These are phyloP conservation scores for Telmatherina bonti DNA, from an alignment of 2,797 vertebrate genomes.

Conservation along the genomic window DNA sequence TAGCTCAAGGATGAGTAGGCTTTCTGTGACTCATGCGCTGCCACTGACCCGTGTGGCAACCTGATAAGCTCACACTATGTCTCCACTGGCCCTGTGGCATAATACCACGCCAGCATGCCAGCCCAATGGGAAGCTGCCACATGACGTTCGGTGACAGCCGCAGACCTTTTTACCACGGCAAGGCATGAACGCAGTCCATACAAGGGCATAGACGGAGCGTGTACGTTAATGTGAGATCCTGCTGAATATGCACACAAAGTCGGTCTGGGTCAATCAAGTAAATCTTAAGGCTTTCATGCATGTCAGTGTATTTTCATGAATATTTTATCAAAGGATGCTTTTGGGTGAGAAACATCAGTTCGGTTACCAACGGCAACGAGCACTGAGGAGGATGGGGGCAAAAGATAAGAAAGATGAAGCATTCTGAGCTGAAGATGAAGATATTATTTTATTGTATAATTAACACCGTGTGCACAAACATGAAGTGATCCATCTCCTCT, in stretches of 20 bases:
- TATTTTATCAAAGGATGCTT: slow-evolving; percentile 50
- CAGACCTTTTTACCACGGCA: slow-evolving; percentile 46
- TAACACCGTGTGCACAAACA: not conserved
- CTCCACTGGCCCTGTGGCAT: slow-evolving; percentile 66
- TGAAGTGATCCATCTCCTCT: not conserved
- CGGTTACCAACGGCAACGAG: slow-evolving; percentile 46
- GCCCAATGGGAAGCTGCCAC: slow-evolving; percentile 67
- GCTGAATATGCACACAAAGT: slow-evolving; percentile 63
- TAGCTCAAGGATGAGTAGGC: slow-evolving; percentile 55
- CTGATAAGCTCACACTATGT: slow-evolving; percentile 82
- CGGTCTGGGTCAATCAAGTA: slow-evolving; percentile 54
- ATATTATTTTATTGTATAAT: slow-evolving; percentile 3
- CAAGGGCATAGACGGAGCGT: slow-evolving; percentile 58
- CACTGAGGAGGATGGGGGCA: slow-evolving; percentile 2
- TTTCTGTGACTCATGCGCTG: slow-evolving; percentile 74
- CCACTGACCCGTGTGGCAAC: slow-evolving; percentile 77
- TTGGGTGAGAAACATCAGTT: slow-evolving; percentile 38
- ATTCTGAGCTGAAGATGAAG: not conserved
- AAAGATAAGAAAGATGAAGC: slow-evolving; percentile 4
- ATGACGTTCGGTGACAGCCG: slow-evolving; percentile 66
- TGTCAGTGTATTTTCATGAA: slow-evolving; percentile 46
- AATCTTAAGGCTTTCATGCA: slow-evolving; percentile 34
- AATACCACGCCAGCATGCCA: slow-evolving; percentile 61
- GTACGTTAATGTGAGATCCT: slow-evolving; percentile 24
- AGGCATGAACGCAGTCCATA: slow-evolving; percentile 51